phyloP scores from a whole-genome alignment of 2,888 invertebrate species.

The Cephus rjabovi region DNA sequence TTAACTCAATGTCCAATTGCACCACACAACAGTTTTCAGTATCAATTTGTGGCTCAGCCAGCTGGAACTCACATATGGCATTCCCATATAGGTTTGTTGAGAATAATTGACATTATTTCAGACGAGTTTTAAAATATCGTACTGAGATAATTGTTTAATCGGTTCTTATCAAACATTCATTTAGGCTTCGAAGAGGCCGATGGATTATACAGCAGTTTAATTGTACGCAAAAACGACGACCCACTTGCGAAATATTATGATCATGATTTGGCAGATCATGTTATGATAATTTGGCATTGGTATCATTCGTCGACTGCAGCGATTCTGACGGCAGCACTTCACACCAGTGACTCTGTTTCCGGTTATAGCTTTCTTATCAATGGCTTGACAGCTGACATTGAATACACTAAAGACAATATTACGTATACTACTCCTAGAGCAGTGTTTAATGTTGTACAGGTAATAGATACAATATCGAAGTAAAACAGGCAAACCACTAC shows the following conservation, averaged over 20 bases:
- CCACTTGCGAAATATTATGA: slow-evolving; percentile 63
- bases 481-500: neutral
- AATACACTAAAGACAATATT: slow-evolving; percentile 30
- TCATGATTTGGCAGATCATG: slow-evolving; percentile 67
- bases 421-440: slow-evolving; percentile 41
- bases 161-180: neutral
- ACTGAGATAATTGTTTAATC: neutral
- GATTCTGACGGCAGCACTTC: slow-evolving; percentile 40
- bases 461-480: slow-evolving; percentile 22
- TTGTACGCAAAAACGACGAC: slow-evolving; percentile 58
- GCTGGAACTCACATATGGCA: slow-evolving; percentile 66
- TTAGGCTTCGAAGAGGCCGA: slow-evolving; percentile 66
- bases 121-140: neutral
- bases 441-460: slow-evolving; percentile 43
- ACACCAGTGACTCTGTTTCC: slow-evolving; percentile 30
- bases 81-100: slow-evolving; percentile 57
- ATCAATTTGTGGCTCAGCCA: slow-evolving; percentile 60
- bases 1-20: slow-evolving; percentile 65
- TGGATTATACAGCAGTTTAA: slow-evolving; percentile 64
- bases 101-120: neutral
- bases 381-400: slow-evolving; percentile 44
- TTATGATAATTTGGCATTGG: slow-evolving; percentile 69
- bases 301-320: slow-evolving; percentile 43
- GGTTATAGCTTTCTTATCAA: slow-evolving; percentile 51
- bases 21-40: slow-evolving; percentile 59